A percentile compares a stretch with the other conserved stretches of the same genome.
Evolutionary conservation across 1,140 invertebrate genomes (phyloP).

Genomic region (Antheraea mylitta): DNA sequence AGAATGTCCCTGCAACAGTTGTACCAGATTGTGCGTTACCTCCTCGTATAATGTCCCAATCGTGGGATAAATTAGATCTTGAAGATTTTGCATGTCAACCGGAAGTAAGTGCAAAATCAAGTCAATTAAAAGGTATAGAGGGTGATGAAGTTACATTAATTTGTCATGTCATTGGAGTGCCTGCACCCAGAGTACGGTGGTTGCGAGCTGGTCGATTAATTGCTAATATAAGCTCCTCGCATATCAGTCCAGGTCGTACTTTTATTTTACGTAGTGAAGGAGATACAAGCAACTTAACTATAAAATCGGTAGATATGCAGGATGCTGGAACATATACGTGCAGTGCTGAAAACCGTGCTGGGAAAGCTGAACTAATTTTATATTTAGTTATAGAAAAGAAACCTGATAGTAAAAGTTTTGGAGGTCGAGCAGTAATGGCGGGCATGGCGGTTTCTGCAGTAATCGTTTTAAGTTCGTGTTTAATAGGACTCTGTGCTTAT

Average conservation of each 20-base stretch:
- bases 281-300: constrained; percentile 83
- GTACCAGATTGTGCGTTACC: constrained; percentile 84
- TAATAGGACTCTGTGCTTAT: constrained; percentile 68
- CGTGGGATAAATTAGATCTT: constrained; percentile 87
- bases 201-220: constrained; percentile 80
- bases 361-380: constrained; percentile 84
- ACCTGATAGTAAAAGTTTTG: constrained; percentile 80
- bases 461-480: constrained; percentile 67
- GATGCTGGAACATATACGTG: constrained; percentile 88
- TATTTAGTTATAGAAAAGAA: constrained; percentile 83
- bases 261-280: constrained; percentile 71
- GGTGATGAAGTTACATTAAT: constrained; percentile 87
- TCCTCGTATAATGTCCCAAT: constrained; percentile 79
- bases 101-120: constrained; percentile 78
- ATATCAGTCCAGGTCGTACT: constrained; percentile 67
- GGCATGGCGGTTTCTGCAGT: constrained; percentile 76
- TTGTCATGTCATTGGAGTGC: constrained; percentile 85
- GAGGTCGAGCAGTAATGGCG: constrained; percentile 81
- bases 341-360: constrained; percentile 88
- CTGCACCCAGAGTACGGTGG: constrained; percentile 80
- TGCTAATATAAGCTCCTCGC: constrained; percentile 73
- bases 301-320: constrained; percentile 83
- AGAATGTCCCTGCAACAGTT: constrained; percentile 85
- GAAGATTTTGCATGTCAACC: constrained; percentile 91
- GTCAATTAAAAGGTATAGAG: constrained; percentile 81